Conservation (phyloP, 2,888 invertebrate species). For the Torymus auratus region DNA sequence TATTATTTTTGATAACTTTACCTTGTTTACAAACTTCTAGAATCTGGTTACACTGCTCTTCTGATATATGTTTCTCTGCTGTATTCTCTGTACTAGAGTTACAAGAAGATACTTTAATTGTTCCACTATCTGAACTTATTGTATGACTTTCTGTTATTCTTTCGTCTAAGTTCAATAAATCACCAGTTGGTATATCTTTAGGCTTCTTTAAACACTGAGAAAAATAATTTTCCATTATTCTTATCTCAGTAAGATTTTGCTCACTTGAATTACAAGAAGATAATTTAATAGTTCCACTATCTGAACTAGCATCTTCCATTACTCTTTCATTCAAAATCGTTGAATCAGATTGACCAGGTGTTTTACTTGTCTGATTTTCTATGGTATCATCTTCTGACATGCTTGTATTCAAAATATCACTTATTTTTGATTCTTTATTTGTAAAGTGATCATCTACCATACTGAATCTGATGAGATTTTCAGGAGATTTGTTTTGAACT, state of each 20-base stretch:
- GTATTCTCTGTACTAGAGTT: constrained; percentile 31
- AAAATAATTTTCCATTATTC: background rate
- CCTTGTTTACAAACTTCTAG: background rate
- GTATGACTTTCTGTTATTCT: constrained; percentile 10
- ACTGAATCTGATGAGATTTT: too few species aligned
- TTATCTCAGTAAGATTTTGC: constrained; percentile 7
- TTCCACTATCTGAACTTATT: constrained; percentile 28
- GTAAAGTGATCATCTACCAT: too few species aligned
- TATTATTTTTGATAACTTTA: background rate
- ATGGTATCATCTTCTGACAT: background rate
- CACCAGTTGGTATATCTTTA: background rate
- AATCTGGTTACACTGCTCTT: background rate
- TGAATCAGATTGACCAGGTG: constrained; percentile 11
- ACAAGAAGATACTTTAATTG: constrained; percentile 33
- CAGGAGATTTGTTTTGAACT: too few species aligned
- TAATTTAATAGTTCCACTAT: constrained; percentile 30
- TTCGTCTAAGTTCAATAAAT: constrained; percentile 24
- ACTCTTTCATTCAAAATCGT: constrained; percentile 29
- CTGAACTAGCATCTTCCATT: constrained; percentile 22
- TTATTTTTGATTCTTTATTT: too few species aligned
- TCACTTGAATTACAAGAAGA: constrained; percentile 16
- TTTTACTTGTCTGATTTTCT: constrained; percentile 5
- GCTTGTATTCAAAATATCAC: constrained; percentile 5
- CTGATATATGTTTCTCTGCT: background rate
- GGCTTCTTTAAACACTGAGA: background rate